Conservation (phyloP, 2,797 vertebrate species). For the Podargus strigoides region DNA sequence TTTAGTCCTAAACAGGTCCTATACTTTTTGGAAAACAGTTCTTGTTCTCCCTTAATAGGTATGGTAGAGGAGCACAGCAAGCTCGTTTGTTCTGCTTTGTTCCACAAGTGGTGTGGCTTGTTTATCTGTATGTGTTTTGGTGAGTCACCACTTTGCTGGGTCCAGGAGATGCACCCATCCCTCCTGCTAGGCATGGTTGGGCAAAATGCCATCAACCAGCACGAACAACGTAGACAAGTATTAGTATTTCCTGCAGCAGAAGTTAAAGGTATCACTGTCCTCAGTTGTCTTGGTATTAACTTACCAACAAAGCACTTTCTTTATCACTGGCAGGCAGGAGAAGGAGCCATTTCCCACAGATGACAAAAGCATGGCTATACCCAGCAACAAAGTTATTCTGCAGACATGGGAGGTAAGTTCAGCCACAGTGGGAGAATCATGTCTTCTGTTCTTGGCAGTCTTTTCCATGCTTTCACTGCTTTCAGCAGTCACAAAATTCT, state of each 20-base stretch:
- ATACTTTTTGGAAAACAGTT: background rate
- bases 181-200: background rate
- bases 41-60: background rate
- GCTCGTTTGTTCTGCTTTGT: background rate
- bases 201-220: background rate
- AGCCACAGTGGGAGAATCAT: background rate
- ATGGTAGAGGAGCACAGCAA: background rate
- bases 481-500: background rate
- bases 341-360: slow-evolving; percentile 75
- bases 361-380: slow-evolving; percentile 67
- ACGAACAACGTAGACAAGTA: background rate
- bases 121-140: background rate
- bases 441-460: background rate
- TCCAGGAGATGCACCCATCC: background rate
- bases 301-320: background rate
- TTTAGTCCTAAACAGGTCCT: background rate
- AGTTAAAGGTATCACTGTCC: background rate
- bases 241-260: background rate
- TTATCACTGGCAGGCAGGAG: slow-evolving; percentile 74
- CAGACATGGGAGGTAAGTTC: slow-evolving; percentile 85
- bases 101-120: background rate
- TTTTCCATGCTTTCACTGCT: background rate
- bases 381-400: slow-evolving; percentile 78
- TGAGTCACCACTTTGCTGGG: background rate
- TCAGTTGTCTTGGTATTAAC: background rate